phyloP scores from a whole-genome alignment of 2,888 invertebrate genomes.

The Patella ulyssiponensis region DNA sequence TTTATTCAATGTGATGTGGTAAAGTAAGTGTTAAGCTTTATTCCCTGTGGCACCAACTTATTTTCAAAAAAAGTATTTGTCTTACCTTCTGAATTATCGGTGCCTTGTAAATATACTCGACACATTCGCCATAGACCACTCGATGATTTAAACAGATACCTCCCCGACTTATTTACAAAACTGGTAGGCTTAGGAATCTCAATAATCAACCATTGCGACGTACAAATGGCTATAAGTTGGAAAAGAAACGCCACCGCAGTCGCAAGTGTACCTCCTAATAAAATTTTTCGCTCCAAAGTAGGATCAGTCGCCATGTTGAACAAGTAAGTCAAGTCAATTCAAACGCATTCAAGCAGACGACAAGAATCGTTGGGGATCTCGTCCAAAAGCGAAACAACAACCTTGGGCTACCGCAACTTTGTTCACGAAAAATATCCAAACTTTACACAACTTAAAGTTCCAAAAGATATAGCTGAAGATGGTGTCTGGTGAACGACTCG shows the following conservation, averaged over 20 bases:
- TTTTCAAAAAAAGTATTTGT: no score
- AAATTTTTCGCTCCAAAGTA: constrained; percentile 27
- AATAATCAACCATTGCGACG: constrained; percentile 39
- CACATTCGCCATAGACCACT: constrained; percentile 58
- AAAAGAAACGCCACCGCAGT: constrained; percentile 38
- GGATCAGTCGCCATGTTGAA: constrained; percentile 21
- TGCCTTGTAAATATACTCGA: constrained; percentile 22
- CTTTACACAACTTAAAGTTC: no score
- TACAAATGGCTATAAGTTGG: constrained; percentile 41
- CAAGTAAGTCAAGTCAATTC: neutral
- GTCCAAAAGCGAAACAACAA: no score
- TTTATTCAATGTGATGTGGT: no score
- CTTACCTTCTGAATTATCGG: constrained; percentile 1
- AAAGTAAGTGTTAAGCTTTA: no score
- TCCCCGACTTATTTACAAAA: constrained; percentile 41
- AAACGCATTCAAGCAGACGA: constrained; percentile 21
- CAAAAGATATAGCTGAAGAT: no score
- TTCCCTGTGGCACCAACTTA: no score
- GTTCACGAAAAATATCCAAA: no score
- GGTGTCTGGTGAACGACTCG: no score
- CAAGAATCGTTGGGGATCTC: neutral
- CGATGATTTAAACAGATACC: constrained; percentile 41
- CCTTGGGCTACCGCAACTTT: no score
- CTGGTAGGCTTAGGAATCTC: neutral
- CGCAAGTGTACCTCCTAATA: constrained; percentile 32